These are phyloP conservation scores for Cliona cf. orientalis DNA, from an alignment of 37 sponge, comb jelly and placozoan species.

Conservation along the genomic window DNA sequence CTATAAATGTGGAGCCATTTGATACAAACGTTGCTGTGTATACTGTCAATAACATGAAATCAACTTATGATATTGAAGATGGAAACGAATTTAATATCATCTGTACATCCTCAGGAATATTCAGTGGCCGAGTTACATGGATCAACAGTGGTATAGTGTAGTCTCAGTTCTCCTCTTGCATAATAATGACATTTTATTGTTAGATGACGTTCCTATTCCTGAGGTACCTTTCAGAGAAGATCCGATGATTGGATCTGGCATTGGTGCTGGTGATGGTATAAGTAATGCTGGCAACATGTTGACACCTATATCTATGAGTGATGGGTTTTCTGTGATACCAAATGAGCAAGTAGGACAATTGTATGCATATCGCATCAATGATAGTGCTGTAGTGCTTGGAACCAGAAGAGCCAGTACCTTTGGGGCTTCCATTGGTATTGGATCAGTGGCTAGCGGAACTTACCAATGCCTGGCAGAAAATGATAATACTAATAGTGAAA, in stretches of 20 bases:
- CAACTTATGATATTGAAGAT: background rate
- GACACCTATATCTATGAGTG: background rate
- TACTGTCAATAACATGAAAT: background rate
- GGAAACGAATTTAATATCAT: background rate
- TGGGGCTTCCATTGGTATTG: conserved; percentile 23
- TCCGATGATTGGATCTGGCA: background rate
- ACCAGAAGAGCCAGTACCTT: background rate
- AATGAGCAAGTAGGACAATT: conserved; percentile 23
- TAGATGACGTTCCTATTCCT: background rate
- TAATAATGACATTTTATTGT: background rate
- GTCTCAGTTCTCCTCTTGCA: background rate
- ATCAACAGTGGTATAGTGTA: background rate
- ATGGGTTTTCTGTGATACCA: no score
- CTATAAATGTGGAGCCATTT: no score
- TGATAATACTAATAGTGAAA: background rate
- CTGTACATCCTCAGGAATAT: background rate
- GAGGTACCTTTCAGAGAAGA: background rate
- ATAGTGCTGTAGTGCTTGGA: conserved; percentile 8
- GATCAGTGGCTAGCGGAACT: background rate
- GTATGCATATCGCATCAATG: conserved; percentile 34
- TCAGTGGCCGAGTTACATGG: conserved; percentile 9
- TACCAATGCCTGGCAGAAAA: conserved; percentile 45
- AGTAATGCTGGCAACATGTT: background rate
- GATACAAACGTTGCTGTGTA: no score
- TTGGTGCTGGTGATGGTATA: background rate